Evolutionary conservation across 2,113 vertebrate species (phyloP).

Genomic region (Eptesicus fuscus): DNA sequence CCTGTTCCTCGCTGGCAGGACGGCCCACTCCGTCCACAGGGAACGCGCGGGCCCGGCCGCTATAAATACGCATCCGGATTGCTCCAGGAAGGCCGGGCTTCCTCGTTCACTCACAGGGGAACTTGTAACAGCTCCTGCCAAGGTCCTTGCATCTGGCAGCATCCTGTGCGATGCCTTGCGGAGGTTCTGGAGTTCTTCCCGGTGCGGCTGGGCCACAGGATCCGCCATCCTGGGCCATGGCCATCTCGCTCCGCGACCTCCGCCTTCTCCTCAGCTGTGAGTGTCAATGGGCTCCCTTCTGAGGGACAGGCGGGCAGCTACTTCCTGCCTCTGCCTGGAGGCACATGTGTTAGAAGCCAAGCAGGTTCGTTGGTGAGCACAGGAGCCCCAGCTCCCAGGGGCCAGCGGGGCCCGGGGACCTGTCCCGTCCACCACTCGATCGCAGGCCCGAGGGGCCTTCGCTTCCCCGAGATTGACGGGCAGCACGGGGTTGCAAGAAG

Average conservation of each 20-base stretch:
- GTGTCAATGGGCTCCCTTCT: not conserved
- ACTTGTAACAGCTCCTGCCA: slow-evolving; percentile 37
- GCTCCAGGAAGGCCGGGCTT: slow-evolving; percentile 48
- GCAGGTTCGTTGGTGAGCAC: not conserved
- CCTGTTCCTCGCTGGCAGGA: not conserved
- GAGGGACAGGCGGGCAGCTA: not conserved
- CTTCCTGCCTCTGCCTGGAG: not conserved
- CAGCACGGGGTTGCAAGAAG: not conserved
- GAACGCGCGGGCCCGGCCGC: not conserved
- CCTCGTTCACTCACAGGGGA: slow-evolving; percentile 28
- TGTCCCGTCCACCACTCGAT: fast-evolving
- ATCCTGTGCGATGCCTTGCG: not conserved
- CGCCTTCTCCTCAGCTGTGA: not conserved
- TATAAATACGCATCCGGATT: slow-evolving; percentile 48
- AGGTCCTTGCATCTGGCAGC: slow-evolving; percentile 27
- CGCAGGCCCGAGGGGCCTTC: not conserved
- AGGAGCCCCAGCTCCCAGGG: not conserved
- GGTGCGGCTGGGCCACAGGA: not conserved
- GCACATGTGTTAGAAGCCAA: not conserved
- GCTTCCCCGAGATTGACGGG: not conserved
- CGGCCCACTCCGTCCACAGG: not conserved
- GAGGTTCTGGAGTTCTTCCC: not conserved
- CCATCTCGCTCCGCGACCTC: not conserved
- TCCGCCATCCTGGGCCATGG: not conserved
- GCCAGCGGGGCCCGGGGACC: not conserved